phyloP scores from a whole-genome alignment of 92 coral and sea anemone genomes.

The Phenganax subtilis region DNA sequence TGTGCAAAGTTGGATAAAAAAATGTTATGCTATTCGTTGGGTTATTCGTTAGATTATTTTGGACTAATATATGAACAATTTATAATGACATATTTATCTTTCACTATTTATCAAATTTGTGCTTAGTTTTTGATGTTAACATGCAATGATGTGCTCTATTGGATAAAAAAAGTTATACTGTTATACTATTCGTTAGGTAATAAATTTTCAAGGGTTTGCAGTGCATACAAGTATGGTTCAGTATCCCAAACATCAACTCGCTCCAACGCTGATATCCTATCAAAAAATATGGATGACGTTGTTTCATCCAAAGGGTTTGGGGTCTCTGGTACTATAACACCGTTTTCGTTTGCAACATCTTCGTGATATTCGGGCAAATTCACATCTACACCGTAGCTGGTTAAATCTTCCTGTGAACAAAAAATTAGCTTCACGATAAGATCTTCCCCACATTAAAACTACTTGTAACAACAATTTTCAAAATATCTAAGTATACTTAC shows the following conservation, averaged over 20 bases:
- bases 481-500: too few relatives aligned
- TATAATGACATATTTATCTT: too few relatives aligned
- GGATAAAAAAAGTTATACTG: too few relatives aligned
- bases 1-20: too few relatives aligned
- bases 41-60: slow-evolving; percentile 14
- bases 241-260: slow-evolving; percentile 43
- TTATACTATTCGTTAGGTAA: not conserved
- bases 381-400: slow-evolving; percentile 23
- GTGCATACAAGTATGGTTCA: slow-evolving; percentile 39
- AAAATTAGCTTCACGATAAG: too few relatives aligned
- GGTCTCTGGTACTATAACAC: slow-evolving; percentile 15
- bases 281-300: not conserved
- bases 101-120: too few relatives aligned
- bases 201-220: slow-evolving; percentile 18
- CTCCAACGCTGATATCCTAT: slow-evolving; percentile 7
- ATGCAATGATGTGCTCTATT: too few relatives aligned
- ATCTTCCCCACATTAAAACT: too few relatives aligned
- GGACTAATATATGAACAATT: slow-evolving; percentile 14
- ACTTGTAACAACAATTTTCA: too few relatives aligned
- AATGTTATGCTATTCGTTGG: too few relatives aligned
- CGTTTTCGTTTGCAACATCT: not conserved
- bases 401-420: not conserved
- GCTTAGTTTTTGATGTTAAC: too few relatives aligned
- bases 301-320: slow-evolving; percentile 1
- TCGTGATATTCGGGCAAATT: not conserved